These are phyloP conservation scores for Diachasma alloeum DNA, from an alignment of 1,140 invertebrate genomes.

Conservation along the genomic window DNA sequence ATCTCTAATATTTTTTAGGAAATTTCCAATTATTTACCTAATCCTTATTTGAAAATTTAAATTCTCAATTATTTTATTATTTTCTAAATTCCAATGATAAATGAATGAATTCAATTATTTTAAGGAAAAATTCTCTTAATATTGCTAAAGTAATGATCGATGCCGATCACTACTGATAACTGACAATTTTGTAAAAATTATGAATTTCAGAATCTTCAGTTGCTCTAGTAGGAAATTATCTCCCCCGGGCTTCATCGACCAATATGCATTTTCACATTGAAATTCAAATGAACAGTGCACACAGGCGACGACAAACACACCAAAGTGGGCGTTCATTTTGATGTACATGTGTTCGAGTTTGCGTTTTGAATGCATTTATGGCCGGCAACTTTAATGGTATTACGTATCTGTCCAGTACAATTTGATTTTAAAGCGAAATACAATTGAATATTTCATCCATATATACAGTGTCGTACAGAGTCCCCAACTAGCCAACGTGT, in stretches of 20 bases:
- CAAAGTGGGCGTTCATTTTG: neutral
- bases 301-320: neutral
- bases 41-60: too few relatives aligned
- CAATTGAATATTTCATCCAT: slow-evolving; percentile 35
- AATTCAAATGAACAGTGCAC: neutral
- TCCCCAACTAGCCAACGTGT: slow-evolving; percentile 9
- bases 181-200: too few relatives aligned
- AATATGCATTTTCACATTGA: neutral
- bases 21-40: too few relatives aligned
- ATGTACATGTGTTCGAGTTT: neutral
- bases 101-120: too few relatives aligned
- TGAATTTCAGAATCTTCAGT: too few relatives aligned
- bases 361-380: slow-evolving; percentile 9
- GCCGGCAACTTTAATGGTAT: neutral
- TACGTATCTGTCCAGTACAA: neutral
- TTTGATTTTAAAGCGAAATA: slow-evolving; percentile 31
- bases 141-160: too few relatives aligned
- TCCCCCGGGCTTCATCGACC: neutral
- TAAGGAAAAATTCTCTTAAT: too few relatives aligned
- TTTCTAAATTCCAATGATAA: too few relatives aligned
- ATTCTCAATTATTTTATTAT: too few relatives aligned
- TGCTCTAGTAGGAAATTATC: neutral
- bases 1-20: too few relatives aligned
- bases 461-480: slow-evolving; percentile 15
- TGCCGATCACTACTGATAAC: too few relatives aligned